phyloP scores from a whole-genome alignment of 2,888 invertebrate genomes.

The Ectemnius lituratus region DNA sequence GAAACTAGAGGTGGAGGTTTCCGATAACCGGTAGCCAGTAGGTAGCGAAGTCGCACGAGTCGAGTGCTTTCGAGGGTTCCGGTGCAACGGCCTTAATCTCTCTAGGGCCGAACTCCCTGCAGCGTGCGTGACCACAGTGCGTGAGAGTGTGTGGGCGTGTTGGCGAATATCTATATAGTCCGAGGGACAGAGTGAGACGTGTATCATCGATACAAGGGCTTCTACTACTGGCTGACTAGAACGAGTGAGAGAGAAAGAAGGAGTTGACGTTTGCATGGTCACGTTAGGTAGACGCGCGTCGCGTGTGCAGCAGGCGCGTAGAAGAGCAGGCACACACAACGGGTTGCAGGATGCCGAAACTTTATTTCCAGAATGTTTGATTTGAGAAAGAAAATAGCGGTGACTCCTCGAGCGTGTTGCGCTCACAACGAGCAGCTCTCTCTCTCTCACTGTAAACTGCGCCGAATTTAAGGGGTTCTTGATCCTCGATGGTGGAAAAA shows the following conservation, averaged over 20 bases:
- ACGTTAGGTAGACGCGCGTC: constrained; percentile 20
- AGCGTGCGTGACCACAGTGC: constrained; percentile 71
- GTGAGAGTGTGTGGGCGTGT: constrained; percentile 41
- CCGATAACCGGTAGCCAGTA: constrained; percentile 43
- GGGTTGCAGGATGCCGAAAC: constrained; percentile 63
- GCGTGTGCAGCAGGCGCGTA: constrained; percentile 41
- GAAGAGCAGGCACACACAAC: constrained; percentile 10
- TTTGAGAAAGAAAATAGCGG: constrained; percentile 74
- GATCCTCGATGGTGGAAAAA: constrained; percentile 58
- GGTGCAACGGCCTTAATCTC: constrained; percentile 76
- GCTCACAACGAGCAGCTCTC: constrained; percentile 46
- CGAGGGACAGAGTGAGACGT: neutral
- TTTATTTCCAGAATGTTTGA: constrained; percentile 77
- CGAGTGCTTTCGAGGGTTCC: constrained; percentile 68
- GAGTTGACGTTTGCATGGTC: constrained; percentile 22
- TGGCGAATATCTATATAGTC: constrained; percentile 24
- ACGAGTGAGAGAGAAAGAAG: neutral
- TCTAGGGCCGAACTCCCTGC: constrained; percentile 72
- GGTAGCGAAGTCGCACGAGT: constrained; percentile 49
- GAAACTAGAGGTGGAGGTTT: constrained; percentile 15
- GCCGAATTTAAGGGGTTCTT: constrained; percentile 73
- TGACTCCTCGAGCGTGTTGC: constrained; percentile 52
- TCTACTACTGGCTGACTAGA: too few species aligned
- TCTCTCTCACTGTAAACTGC: constrained; percentile 60
- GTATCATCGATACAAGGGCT: constrained; percentile 13